Base-by-base conservation (phyloP, 1,140 invertebrate species). In the Homalodisca vitripennis region DNA sequence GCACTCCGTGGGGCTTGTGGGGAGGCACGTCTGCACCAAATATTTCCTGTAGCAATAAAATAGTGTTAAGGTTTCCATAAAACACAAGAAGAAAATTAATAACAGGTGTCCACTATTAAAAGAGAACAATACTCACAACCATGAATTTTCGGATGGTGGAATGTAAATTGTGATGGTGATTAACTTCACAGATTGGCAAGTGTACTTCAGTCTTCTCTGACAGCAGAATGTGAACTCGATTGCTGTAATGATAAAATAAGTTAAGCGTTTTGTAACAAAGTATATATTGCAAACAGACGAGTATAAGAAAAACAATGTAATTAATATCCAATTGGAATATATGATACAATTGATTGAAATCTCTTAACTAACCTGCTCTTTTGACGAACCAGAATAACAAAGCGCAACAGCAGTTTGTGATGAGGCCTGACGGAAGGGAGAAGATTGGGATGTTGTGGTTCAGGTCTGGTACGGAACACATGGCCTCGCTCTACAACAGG, bases 141-240 rank as follows among this genome's bases (percentile, higher is more conserved):
- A 96, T 94, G 79, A 93, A 97, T 78, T 89, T 92, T 73, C 92
- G 88, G 32, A 97, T 78, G 47, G 92, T 94, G 0, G 92, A 92
- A 81, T 96, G 92, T 26, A 96, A 77, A 81, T 90, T 95, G 75
- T 90, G 88, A 55, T 86, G 85, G 27, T 93, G 93, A 81, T 95
- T 92, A 69, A 97, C 89, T 82, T 96, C 93, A 75, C 92, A 93
- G 14, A 89, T 86, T 46, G 94, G 94, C 69, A 95, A 85, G 83
- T 95, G 92, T 74, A 89, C 85, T 51, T 85, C 83, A 60, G 88
- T 89, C 79, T 92, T 89, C 77, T 96, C 92, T 75, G 92, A 93
- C 26, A 95, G 80, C 48, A 97, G 79, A 22, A 97, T 86, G 80
- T 92, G 89, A 67, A 95, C 84, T 73, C 86, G 86, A 80, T 95